Percentiles rank a stretch among this genome's conserved stretches.
phyloP scores from a whole-genome alignment of 35 echinoderm and acorn worm genomes.

The Apostichopus californicus region DNA sequence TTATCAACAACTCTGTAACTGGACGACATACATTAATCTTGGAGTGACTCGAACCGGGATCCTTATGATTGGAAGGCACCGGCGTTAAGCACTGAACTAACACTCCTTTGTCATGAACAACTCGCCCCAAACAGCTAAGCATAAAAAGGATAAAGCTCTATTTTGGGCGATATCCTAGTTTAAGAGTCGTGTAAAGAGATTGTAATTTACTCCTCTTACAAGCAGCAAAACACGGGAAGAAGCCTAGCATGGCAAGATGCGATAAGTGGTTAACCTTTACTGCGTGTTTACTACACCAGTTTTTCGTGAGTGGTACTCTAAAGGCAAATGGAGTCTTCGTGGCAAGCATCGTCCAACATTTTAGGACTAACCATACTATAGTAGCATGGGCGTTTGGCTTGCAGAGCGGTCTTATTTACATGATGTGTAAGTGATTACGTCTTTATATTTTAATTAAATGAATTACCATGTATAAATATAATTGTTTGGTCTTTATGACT shows the following conservation, averaged over 20 bases:
- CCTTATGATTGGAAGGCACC: too few species aligned
- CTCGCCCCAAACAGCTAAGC: too few species aligned
- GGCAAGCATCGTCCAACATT: not conserved
- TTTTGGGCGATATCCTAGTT: too few species aligned
- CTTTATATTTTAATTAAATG: not conserved
- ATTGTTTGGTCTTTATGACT: too few species aligned
- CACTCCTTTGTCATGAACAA: too few species aligned
- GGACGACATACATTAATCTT: too few species aligned
- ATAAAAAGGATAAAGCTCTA: too few species aligned
- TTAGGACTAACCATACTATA: not conserved
- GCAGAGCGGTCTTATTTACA: not conserved
- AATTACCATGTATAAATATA: too few species aligned
- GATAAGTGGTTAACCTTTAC: constrained; percentile 23
- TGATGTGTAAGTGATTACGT: not conserved
- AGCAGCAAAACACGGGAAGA: not conserved
- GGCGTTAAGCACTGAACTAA: too few species aligned
- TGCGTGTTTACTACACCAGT: constrained; percentile 1
- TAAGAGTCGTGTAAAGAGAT: too few species aligned
- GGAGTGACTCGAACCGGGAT: too few species aligned
- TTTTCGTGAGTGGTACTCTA: constrained; percentile 21
- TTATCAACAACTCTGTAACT: too few species aligned
- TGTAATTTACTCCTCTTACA: not conserved
- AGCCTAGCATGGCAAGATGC: not conserved
- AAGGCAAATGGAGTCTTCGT: constrained; percentile 20
- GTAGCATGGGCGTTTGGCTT: not conserved